These are phyloP conservation scores for Callipepla squamata DNA, from an alignment of 2,113 vertebrate species.

Conservation along the genomic window DNA sequence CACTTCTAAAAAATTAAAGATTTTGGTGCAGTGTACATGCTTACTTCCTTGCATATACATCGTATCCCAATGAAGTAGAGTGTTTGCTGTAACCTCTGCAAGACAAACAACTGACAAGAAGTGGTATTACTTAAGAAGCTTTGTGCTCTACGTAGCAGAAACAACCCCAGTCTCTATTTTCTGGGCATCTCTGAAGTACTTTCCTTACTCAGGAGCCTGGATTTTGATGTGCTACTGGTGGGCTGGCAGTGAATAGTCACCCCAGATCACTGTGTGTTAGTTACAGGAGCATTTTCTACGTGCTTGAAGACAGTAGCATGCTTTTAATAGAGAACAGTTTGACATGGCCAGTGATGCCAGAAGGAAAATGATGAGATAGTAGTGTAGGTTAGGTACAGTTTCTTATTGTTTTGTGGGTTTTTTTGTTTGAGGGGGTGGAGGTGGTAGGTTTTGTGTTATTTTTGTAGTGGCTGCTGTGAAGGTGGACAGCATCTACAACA, in stretches of 20 bases:
- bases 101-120: background rate
- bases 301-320: background rate
- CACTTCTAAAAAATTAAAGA: background rate
- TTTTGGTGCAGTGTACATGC: background rate
- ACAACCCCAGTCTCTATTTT: background rate
- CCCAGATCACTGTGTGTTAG: conserved; percentile 11
- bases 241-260: background rate
- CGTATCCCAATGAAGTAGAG: background rate
- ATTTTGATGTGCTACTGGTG: background rate
- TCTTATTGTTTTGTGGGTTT: background rate
- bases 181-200: background rate
- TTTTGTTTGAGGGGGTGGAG: background rate
- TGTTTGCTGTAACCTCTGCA: background rate
- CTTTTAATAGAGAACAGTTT: background rate
- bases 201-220: background rate
- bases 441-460: background rate
- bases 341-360: background rate
- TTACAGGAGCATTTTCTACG: background rate
- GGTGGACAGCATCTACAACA: background rate
- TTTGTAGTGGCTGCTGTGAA: background rate
- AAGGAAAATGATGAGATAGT: background rate
- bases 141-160: background rate
- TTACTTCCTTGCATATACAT: background rate
- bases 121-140: background rate
- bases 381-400: background rate